Conservation (phyloP, 2,113 vertebrate genomes). For the Myrmecophaga tridactyla region DNA sequence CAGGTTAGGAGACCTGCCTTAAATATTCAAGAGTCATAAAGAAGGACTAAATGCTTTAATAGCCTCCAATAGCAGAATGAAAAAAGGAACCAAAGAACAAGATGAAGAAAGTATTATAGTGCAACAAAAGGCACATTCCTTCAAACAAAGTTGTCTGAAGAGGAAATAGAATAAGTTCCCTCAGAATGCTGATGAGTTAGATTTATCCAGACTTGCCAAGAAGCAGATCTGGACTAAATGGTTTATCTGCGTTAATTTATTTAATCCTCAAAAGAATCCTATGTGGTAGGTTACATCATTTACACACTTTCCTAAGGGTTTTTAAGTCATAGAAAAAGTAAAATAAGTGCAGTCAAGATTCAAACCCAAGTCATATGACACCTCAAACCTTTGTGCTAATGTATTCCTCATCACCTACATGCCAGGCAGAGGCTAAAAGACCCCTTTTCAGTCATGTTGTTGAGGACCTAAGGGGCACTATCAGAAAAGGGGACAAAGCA, state of each 20-base stretch:
- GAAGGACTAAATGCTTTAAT: not conserved
- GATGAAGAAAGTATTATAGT: not conserved
- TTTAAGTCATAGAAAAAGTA: not conserved
- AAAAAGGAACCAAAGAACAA: slow-evolving; percentile 12
- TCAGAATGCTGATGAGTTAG: not conserved
- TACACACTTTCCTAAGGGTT: not conserved
- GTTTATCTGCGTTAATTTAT: not conserved
- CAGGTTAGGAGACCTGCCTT: not conserved
- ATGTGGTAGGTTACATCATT: not conserved
- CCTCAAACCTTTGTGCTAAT: not conserved
- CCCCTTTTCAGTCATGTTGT: not conserved
- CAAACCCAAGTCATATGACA: not conserved
- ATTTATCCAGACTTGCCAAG: not conserved
- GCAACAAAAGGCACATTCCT: not conserved
- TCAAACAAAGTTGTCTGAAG: not conserved
- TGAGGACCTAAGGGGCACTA: not conserved
- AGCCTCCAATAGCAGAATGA: not conserved
- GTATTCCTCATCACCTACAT: not conserved
- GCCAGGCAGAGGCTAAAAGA: not conserved
- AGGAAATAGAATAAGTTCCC: not conserved
- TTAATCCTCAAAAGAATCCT: not conserved
- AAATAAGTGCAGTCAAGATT: not conserved
- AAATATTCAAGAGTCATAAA: not conserved
- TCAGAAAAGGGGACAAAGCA: not conserved
- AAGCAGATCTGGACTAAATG: not conserved